These are phyloP conservation scores for Formica aserva DNA, from an alignment of 2,888 invertebrate genomes.

Conservation along the genomic window DNA sequence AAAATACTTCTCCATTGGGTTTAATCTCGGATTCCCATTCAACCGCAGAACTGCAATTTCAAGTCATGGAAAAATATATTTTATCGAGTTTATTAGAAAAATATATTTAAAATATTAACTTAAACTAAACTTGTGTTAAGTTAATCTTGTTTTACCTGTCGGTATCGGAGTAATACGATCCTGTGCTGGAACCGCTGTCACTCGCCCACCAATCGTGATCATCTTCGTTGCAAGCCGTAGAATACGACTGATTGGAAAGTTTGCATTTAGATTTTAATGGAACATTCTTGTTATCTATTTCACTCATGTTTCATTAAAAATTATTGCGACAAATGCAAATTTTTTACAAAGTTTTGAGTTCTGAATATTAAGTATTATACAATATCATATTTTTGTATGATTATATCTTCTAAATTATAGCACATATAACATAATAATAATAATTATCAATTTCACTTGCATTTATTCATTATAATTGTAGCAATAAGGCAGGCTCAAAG, in stretches of 20 bases:
- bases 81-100: background rate
- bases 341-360: background rate
- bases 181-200: conserved; percentile 83
- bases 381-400: background rate
- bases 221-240: conserved; percentile 64
- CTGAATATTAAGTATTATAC: background rate
- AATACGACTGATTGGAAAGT: conserved; percentile 45
- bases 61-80: conserved; percentile 23
- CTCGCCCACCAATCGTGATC: conserved; percentile 84
- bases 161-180: conserved; percentile 83
- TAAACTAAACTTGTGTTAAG: background rate
- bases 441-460: background rate
- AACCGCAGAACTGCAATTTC: conserved; percentile 77
- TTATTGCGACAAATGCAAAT: background rate
- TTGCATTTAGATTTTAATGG: conserved; percentile 66
- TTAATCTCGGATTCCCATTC: conserved; percentile 83
- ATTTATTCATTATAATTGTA: background rate
- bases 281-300: conserved; percentile 65
- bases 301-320: conserved; percentile 63
- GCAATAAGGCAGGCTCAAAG: background rate
- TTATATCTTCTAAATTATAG: background rate
- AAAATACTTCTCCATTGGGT: conserved; percentile 82
- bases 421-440: background rate
- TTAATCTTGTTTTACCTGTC: conserved; percentile 76
- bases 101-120: background rate